phyloP scores from a whole-genome alignment of 2,113 vertebrate genomes.

The Ia io region DNA sequence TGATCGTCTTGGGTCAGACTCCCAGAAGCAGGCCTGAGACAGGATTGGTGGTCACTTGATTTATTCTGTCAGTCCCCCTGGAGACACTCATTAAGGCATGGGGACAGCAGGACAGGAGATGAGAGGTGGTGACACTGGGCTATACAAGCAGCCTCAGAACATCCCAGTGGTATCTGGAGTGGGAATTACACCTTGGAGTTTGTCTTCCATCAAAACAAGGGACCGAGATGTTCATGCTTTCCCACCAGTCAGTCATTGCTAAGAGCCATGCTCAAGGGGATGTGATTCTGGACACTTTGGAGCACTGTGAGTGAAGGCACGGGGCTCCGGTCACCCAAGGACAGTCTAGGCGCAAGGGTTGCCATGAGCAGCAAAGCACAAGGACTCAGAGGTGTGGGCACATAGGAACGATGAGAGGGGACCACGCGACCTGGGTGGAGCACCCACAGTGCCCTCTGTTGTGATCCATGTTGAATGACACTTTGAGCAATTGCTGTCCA shows the following conservation, averaged over 20 bases:
- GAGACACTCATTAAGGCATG: background rate
- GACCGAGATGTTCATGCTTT: background rate
- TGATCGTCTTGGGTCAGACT: background rate
- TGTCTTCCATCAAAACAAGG: background rate
- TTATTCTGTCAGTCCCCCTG: background rate
- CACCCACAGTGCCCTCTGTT: background rate
- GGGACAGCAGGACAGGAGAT: background rate
- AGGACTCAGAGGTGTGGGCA: background rate
- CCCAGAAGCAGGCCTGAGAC: background rate
- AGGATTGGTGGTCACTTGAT: background rate
- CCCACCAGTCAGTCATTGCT: background rate
- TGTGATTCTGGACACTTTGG: background rate
- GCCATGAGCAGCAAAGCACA: background rate
- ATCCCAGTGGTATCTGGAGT: background rate
- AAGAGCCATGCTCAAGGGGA: background rate
- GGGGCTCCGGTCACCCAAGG: background rate
- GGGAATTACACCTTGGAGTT: background rate
- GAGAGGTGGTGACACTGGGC: fast-evolving
- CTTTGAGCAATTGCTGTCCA: background rate
- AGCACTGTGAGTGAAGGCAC: background rate
- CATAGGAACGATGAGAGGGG: background rate
- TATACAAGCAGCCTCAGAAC: background rate
- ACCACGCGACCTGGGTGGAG: fast-evolving
- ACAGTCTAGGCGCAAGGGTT: background rate
- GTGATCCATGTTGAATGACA: no score